Percentiles rank a stretch among this genome's conserved stretches.
Evolutionary conservation across 2,888 invertebrate genomes (phyloP).

Genomic region (Meghimatium bilineatum): DNA sequence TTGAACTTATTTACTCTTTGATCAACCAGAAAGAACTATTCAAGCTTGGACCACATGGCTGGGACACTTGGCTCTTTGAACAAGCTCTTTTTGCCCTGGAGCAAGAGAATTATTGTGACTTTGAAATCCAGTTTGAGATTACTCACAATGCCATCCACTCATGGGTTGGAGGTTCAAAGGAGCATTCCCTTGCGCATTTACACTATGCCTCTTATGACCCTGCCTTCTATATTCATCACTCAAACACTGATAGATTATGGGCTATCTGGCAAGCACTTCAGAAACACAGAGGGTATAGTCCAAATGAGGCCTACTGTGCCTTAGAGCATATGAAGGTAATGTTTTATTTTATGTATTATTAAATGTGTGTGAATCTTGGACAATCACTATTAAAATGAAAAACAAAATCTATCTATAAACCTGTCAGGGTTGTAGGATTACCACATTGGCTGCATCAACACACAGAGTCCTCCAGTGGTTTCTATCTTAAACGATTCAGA

Average conservation of each 20-base stretch:
- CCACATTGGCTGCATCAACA: too few species aligned
- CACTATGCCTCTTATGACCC: slow-evolving; percentile 58
- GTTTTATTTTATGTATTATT: not conserved
- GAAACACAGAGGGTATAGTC: slow-evolving; percentile 53
- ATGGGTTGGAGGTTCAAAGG: slow-evolving; percentile 53
- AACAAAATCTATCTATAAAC: too few species aligned
- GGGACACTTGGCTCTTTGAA: slow-evolving; percentile 55
- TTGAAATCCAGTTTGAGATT: slow-evolving; percentile 58
- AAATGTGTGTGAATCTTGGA: not conserved
- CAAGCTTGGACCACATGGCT: slow-evolving; percentile 43
- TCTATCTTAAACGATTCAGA: too few species aligned
- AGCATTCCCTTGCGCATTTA: slow-evolving; percentile 54
- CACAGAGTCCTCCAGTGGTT: too few species aligned
- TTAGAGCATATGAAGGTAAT: slow-evolving; percentile 52
- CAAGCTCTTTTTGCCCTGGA: slow-evolving; percentile 54
- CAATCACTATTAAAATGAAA: not conserved
- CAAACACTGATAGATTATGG: slow-evolving; percentile 56
- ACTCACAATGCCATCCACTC: slow-evolving; percentile 56
- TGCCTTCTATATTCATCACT: slow-evolving; percentile 56
- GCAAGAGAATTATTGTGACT: slow-evolving; percentile 58
- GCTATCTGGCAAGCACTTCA: slow-evolving; percentile 58
- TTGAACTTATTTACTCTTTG: not conserved
- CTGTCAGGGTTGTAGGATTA: too few species aligned
- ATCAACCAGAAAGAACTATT: slow-evolving; percentile 27
- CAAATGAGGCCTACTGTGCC: slow-evolving; percentile 55